Conservation (phyloP, 1,140 invertebrate genomes). For the Ips typographus region DNA sequence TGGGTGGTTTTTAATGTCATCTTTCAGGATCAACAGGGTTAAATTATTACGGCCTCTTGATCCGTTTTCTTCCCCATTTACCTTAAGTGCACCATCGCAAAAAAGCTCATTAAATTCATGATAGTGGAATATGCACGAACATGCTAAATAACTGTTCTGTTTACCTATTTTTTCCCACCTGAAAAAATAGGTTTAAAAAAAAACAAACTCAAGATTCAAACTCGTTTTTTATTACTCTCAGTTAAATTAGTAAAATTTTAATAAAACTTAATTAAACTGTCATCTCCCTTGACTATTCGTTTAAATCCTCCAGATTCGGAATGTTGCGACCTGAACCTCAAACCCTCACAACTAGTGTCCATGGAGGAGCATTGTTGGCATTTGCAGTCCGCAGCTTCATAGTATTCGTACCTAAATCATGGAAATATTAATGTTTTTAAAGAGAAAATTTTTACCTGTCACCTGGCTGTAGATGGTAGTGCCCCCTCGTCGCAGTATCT, state of each 20-base stretch:
- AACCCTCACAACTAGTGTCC: constrained; percentile 53
- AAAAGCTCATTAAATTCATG: constrained; percentile 14
- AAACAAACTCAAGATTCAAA: background rate
- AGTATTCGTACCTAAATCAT: constrained; percentile 57
- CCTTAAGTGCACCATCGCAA: background rate
- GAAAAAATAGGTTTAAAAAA: background rate
- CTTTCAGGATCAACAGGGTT: background rate
- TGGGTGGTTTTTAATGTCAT: background rate
- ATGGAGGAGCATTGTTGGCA: constrained; percentile 49
- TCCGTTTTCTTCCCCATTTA: background rate
- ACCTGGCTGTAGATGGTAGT: constrained; percentile 46
- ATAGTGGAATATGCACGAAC: constrained; percentile 22
- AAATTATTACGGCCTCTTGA: background rate
- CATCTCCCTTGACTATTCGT: constrained; percentile 13
- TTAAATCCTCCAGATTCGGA: constrained; percentile 47
- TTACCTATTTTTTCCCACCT: constrained; percentile 6
- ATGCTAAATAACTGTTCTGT: constrained; percentile 7
- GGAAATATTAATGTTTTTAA: background rate
- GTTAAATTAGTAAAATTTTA: background rate
- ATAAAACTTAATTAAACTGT: background rate
- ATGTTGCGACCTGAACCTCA: constrained; percentile 54
- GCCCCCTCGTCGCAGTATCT: constrained; percentile 66
- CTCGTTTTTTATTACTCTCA: background rate
- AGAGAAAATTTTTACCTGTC: background rate
- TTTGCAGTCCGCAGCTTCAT: constrained; percentile 64